Base-by-base conservation (phyloP, 92 coral and sea anemone species). In the Siderastrea siderea region DNA sequence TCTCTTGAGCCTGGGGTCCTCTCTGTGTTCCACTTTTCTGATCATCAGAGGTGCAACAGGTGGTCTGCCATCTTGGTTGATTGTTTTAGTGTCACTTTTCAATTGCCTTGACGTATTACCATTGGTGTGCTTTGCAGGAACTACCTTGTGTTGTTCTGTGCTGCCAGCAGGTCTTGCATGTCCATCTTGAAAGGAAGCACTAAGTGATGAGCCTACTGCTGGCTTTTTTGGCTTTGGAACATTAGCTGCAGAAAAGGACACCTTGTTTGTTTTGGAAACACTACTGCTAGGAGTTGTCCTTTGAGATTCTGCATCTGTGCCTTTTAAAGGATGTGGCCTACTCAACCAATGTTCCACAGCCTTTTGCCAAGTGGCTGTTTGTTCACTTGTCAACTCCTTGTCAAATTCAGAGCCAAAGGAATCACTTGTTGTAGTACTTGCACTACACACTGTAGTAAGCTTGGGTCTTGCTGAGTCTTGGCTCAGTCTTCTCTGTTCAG, bases 301-400 rank as follows among this genome's bases (percentile, higher is more conserved):
- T 7, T 68, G 76, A 1, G 44, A 79, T 15, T 79, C 84, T 48
- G 59, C 75, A 14, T 57, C 84, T 13, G 46, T 12, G 12, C 68
- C 79, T 61, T 48, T 52, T 15, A 84, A 69, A 12, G 89, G 84
- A n/a, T 76, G 55, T 13, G 89, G 89, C 75, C 84, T 76, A 45
- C 89, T 85, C 14, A 85, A 57, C 84, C 89, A 85, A 16, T 57
- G n/a, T 63, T 71, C 75, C 1, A 85, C 89, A 0, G 15, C 68
- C 57, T 46, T 7, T 19, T 43, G 66, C 89, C 89, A 85, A 1
- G 14, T 14, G 0, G 47, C 84, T 2, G 51, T 46, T 68, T 85
- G 76, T 17, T 77, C 83, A 10, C 38, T 75, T 58, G 82, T 75
- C 62, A 84, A 17, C 61, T 47, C 72, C 54, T 49, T 65, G 10